Evolutionary conservation across 2,888 invertebrate genomes (phyloP).

Genomic region (Dryobota labecula): DNA sequence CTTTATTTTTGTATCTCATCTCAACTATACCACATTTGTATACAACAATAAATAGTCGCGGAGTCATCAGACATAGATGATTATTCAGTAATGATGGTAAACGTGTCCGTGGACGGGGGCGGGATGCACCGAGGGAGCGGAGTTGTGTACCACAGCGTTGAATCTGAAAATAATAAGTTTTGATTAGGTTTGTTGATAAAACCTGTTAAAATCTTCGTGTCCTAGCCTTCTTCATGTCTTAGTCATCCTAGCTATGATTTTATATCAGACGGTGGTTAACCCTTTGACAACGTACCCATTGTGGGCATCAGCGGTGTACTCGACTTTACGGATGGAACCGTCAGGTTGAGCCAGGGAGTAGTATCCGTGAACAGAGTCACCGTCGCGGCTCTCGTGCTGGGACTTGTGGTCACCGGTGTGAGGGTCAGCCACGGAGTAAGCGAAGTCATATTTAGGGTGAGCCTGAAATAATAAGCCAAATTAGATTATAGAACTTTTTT

Average conservation of each 20-base stretch:
- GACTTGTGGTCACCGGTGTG: slow-evolving; percentile 91
- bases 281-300: slow-evolving; percentile 63
- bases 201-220: background rate
- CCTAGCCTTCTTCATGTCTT: too few relatives aligned
- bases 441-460: slow-evolving; percentile 86
- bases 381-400: slow-evolving; percentile 88
- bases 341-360: slow-evolving; percentile 90
- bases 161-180: slow-evolving; percentile 73
- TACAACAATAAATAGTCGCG: slow-evolving; percentile 40
- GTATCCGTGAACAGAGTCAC: slow-evolving; percentile 90
- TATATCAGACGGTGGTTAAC: background rate
- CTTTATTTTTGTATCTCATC: slow-evolving; percentile 27
- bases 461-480: slow-evolving; percentile 76
- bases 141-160: slow-evolving; percentile 87
- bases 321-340: slow-evolving; percentile 88
- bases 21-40: slow-evolving; percentile 9
- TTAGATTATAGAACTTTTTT: too few relatives aligned
- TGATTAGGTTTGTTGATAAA: background rate
- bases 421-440: slow-evolving; percentile 89
- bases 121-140: slow-evolving; percentile 79
- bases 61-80: slow-evolving; percentile 7
- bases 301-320: slow-evolving; percentile 82
- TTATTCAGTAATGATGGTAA: slow-evolving; percentile 74
- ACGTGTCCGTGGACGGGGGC: slow-evolving; percentile 72
- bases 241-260: background rate